Percentiles rank a stretch among this genome's conserved stretches.
phyloP scores from a whole-genome alignment of 1,140 invertebrate species.

The Trichomalopsis sarcophagae region DNA sequence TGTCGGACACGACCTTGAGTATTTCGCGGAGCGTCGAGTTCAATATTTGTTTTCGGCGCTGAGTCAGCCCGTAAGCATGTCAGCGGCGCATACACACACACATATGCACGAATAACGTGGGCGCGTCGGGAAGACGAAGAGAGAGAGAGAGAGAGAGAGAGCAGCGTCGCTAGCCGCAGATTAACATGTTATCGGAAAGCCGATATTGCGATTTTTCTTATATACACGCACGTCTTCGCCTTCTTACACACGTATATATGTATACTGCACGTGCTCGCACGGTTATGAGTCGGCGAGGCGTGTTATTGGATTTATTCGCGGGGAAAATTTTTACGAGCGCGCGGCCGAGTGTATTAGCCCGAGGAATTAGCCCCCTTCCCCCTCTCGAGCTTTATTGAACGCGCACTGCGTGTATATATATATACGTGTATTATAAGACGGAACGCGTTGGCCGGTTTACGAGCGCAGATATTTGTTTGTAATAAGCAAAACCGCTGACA shows the following conservation, averaged over 20 bases:
- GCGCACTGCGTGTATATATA: too few species aligned
- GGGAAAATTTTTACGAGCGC: slow-evolving; percentile 23
- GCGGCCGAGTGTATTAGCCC: background rate
- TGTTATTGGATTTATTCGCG: slow-evolving; percentile 2
- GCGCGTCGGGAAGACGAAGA: slow-evolving; percentile 20
- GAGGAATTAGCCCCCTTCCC: background rate
- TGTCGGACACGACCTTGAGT: slow-evolving; percentile 32
- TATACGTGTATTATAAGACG: too few species aligned
- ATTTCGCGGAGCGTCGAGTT: slow-evolving; percentile 16
- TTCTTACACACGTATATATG: background rate
- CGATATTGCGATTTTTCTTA: slow-evolving; percentile 41
- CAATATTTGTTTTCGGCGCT: slow-evolving; percentile 57
- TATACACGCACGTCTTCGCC: too few species aligned
- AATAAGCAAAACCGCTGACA: slow-evolving; percentile 1
- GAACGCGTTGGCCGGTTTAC: background rate
- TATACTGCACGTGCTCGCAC: background rate
- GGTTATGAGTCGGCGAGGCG: background rate
- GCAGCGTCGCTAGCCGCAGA: background rate
- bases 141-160: background rate
- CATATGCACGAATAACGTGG: background rate
- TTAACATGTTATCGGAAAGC: slow-evolving; percentile 33
- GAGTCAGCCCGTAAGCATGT: slow-evolving; percentile 53
- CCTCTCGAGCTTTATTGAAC: too few species aligned
- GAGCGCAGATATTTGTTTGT: slow-evolving; percentile 1
- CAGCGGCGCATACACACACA: slow-evolving; percentile 1